Evolutionary conservation across 2,888 invertebrate species (phyloP), one percentile per base, ranked within the genome.

Genomic region (Galerucella pusilla): DNA sequence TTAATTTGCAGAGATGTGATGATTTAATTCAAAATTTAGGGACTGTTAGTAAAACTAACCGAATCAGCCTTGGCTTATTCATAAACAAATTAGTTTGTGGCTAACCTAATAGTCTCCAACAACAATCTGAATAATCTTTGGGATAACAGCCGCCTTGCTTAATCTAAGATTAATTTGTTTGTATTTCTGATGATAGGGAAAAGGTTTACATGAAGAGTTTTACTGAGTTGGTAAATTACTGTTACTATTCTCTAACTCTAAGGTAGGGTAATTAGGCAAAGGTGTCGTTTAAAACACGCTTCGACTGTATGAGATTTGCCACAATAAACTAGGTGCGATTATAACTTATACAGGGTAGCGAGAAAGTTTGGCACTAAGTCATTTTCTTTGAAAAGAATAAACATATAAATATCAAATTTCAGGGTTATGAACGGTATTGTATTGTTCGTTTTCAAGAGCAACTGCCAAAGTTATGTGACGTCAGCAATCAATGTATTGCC

Each of bases 131-230:
- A 64, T 64, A 64, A 64, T 64, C 42, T 45, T 42, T 42, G 45
- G 64, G 46, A 45, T 25, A 63, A 63, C 63, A 35, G 42, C 63
- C 63, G 63, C 28, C 35, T 64, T 64, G 45, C 20, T 46, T 65
- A 65, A 65, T 25, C 64, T 65, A 65, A 65, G 25, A 65, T 45
- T 65, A 65, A 65, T 65, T 65, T 65, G 64, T 65, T 65, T 65
- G 45, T 65, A 46, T 65, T 65, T 42, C 12, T 65, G 64, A 46
- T 65, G 45, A 45, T 12, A 11, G 35, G 35, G 61, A n/a, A 54
- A 7, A n/a, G 54, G n/a, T 14, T 54, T 16, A 11, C 49, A 49
- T 16, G 52, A 7, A 6, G 2, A 11, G 57, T 57, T 10, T 10
- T 57, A n/a, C 6, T 10, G 20, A 57, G 16, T 57, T 10, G 57